phyloP scores from a whole-genome alignment of 2,113 vertebrate genomes.

The Erythrolamprus reginae region DNA sequence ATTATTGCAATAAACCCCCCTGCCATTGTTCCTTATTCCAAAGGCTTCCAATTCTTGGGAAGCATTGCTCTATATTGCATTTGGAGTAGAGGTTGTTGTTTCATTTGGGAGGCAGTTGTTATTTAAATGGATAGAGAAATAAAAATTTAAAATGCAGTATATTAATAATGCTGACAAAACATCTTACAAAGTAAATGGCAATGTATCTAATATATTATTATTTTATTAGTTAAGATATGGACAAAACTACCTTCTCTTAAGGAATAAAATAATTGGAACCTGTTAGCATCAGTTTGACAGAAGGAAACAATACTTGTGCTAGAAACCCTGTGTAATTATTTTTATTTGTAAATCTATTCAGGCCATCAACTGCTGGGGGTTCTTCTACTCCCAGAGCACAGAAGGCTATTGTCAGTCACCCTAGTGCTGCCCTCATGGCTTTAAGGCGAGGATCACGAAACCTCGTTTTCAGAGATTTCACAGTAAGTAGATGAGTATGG shows the following conservation, averaged over 20 bases:
- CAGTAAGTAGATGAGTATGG: slow-evolving; percentile 74
- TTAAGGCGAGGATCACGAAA: slow-evolving; percentile 94
- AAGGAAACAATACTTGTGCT: neutral
- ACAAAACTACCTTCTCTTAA: slow-evolving; percentile 1
- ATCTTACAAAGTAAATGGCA: neutral
- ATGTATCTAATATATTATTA: neutral
- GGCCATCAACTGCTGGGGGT: slow-evolving; percentile 78
- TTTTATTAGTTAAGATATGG: neutral
- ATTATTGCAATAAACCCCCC: neutral
- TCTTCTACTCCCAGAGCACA: slow-evolving; percentile 82
- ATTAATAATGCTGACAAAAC: neutral
- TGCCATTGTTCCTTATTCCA: neutral
- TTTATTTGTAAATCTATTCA: slow-evolving; percentile 49
- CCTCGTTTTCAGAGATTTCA: slow-evolving; percentile 98
- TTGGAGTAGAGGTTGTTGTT: neutral
- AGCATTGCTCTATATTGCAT: neutral
- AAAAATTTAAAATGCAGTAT: neutral
- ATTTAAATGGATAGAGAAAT: neutral
- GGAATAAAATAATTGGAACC: neutral
- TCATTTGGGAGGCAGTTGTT: neutral
- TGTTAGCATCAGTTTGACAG: neutral
- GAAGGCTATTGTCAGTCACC: slow-evolving; percentile 97
- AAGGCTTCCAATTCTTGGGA: neutral
- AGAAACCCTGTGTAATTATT: slow-evolving; percentile 21
- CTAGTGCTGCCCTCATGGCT: slow-evolving; percentile 97